These are phyloP conservation scores for Drosophila antonietae DNA, from an alignment of 2,888 invertebrate genomes.

Conservation along the genomic window DNA sequence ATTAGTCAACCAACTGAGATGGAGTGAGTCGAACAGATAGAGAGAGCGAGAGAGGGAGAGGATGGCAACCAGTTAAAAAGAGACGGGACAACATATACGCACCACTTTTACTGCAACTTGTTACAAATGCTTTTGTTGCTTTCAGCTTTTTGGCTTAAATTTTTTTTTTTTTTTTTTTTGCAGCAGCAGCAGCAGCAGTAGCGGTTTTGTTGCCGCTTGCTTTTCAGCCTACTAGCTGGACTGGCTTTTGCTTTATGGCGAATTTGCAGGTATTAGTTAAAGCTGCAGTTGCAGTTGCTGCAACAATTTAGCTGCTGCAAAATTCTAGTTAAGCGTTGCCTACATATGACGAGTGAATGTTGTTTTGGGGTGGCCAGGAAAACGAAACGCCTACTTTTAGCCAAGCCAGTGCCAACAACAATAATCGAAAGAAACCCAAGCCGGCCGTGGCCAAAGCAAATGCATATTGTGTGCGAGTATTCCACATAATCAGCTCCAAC, in stretches of 20 bases:
- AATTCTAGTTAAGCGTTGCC: conserved; percentile 67
- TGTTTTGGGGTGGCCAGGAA: conserved; percentile 69
- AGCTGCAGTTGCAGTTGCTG: conserved; percentile 16
- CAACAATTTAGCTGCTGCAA: conserved; percentile 4
- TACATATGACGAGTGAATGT: conserved; percentile 72
- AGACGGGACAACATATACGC: conserved; percentile 40
- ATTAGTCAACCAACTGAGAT: conserved; percentile 34
- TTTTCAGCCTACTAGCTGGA: conserved; percentile 46
- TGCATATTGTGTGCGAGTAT: conserved; percentile 29
- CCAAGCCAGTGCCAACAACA: conserved; percentile 12
- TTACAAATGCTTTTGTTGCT: conserved; percentile 54
- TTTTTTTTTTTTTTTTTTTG: background rate
- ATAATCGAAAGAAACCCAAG: conserved; percentile 25
- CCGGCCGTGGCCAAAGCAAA: conserved; percentile 12
- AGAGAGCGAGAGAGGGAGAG: background rate
- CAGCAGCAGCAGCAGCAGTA: conserved; percentile 1
- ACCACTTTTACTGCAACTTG: conserved; percentile 70
- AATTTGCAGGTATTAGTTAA: conserved; percentile 46
- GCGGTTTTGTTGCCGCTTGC: conserved; percentile 33
- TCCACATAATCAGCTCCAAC: conserved; percentile 15
- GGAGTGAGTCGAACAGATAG: background rate
- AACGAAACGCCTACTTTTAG: conserved; percentile 41
- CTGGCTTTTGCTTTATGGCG: conserved; percentile 49
- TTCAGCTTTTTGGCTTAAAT: conserved; percentile 31
- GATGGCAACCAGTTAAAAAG: conserved; percentile 14